These are phyloP conservation scores for Macrochelys suwanniensis DNA, from an alignment of 2,797 vertebrate genomes.

Conservation along the genomic window DNA sequence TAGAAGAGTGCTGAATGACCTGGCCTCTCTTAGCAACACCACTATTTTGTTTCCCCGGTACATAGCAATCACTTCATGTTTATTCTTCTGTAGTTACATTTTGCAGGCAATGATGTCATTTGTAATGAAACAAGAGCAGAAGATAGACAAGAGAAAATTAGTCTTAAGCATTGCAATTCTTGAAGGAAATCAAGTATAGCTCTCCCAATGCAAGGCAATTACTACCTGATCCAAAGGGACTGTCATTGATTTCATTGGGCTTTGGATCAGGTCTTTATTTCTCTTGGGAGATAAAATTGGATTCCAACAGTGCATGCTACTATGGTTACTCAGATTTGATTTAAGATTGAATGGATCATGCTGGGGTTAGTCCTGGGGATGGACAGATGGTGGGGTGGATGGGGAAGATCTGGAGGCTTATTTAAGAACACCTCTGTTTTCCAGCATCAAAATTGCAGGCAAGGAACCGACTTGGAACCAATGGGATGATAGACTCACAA, in stretches of 20 bases:
- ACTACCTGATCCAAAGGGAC: neutral
- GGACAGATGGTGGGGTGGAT: neutral
- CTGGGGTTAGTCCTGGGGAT: neutral
- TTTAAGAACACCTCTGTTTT: neutral
- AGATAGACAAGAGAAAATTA: constrained; percentile 12
- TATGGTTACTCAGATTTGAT: neutral
- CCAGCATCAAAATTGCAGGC: fast-evolving
- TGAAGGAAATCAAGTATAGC: neutral
- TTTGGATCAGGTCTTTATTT: neutral
- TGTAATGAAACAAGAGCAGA: constrained; percentile 31
- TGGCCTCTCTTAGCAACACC: constrained; percentile 45
- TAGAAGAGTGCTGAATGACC: neutral
- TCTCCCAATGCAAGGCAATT: neutral
- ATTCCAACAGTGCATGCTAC: neutral
- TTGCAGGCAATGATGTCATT: constrained; percentile 17
- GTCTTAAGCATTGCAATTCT: neutral
- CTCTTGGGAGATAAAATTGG: neutral
- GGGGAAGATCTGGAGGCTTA: neutral
- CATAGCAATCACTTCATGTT: neutral
- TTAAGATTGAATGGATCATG: neutral
- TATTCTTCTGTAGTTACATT: constrained; percentile 28
- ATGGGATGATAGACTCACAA: neutral
- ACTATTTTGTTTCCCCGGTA: constrained; percentile 4
- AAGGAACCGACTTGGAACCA: neutral
- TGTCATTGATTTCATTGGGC: neutral